Percentiles rank a stretch among this genome's conserved stretches.
These are phyloP conservation scores for Archilochus colubris DNA, from an alignment of 2,113 vertebrate genomes.

Conservation along the genomic window DNA sequence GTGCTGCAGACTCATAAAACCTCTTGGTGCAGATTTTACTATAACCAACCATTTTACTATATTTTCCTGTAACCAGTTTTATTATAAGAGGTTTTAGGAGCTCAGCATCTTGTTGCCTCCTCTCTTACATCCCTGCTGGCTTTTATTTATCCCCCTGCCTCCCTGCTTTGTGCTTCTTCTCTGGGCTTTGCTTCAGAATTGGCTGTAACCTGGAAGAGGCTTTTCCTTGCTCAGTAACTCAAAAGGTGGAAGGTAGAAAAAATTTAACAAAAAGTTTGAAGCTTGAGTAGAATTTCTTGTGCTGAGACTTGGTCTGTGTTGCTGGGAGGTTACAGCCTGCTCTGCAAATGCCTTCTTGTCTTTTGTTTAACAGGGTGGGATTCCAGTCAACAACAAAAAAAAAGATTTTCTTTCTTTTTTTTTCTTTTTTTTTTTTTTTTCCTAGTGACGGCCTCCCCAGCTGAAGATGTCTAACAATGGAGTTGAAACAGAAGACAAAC, in stretches of 20 bases:
- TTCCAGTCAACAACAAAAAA: neutral
- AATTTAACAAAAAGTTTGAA: neutral
- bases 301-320: neutral
- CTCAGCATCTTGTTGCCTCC: neutral
- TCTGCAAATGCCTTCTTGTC: neutral
- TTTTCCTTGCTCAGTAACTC: neutral
- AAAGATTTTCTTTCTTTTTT: neutral
- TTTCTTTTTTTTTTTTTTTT: neutral
- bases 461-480: constrained; percentile 96
- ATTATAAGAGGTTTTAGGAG: neutral
- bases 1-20: neutral
- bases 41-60: no score
- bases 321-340: neutral
- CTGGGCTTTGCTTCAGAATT: neutral
- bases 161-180: neutral
- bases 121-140: neutral
- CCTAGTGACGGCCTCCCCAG: constrained; percentile 65
- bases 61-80: no score
- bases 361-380: neutral
- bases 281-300: neutral
- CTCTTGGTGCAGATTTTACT: no score
- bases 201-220: neutral
- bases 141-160: neutral
- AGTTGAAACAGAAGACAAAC: constrained; percentile 91
- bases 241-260: neutral